phyloP scores from a whole-genome alignment of 2,888 invertebrate species.

The Trachelus iudaicus region DNA sequence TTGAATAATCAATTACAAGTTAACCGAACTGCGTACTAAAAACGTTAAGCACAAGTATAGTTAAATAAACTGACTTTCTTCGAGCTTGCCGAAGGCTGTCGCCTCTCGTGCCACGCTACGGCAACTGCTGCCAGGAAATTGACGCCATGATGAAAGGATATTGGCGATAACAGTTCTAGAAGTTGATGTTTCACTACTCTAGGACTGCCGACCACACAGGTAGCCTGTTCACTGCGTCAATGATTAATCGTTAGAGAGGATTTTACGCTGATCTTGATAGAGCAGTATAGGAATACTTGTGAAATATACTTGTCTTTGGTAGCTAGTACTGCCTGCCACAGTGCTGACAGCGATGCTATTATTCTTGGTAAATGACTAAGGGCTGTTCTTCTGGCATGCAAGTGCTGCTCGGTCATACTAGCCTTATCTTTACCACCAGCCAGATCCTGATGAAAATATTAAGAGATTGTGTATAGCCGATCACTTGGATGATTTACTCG shows the following conservation, averaged over 20 bases:
- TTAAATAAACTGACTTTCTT: conserved; percentile 57
- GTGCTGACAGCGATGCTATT: conserved; percentile 80
- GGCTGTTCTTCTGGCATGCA: conserved; percentile 77
- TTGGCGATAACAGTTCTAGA: conserved; percentile 84
- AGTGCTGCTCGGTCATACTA: conserved; percentile 64
- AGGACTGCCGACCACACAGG: conserved; percentile 70
- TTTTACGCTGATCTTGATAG: background rate
- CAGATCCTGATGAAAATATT: conserved; percentile 50
- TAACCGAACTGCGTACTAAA: background rate
- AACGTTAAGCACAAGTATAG: background rate
- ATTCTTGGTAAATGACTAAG: conserved; percentile 84
- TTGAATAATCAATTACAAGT: background rate
- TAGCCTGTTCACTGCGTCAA: conserved; percentile 66
- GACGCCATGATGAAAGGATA: conserved; percentile 83
- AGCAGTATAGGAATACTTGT: background rate
- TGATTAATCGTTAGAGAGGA: background rate
- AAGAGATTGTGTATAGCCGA: background rate
- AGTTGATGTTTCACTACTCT: conserved; percentile 82
- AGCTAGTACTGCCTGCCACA: conserved; percentile 79
- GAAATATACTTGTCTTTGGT: conserved; percentile 67
- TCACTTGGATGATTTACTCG: background rate
- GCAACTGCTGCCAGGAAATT: conserved; percentile 86
- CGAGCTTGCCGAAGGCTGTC: conserved; percentile 66
- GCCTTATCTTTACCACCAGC: conserved; percentile 56
- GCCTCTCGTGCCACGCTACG: conserved; percentile 85